A percentile compares a stretch with the other conserved stretches of the same genome.
These are phyloP conservation scores for Calliphora vicina DNA, from an alignment of 1,140 invertebrate species.

Conservation along the genomic window DNA sequence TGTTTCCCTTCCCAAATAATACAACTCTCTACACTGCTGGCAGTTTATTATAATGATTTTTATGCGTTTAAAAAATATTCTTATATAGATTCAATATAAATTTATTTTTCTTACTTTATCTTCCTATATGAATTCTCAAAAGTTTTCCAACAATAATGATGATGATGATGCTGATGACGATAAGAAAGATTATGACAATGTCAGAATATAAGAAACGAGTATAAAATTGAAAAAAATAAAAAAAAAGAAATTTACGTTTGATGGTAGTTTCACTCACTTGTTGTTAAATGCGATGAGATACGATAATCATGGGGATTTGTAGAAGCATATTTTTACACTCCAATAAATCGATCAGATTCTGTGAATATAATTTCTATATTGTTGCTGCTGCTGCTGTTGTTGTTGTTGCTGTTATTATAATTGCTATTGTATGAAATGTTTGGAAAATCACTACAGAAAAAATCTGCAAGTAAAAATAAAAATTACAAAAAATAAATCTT, in stretches of 20 bases:
- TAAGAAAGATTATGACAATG: neutral
- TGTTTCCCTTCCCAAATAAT: too few species aligned
- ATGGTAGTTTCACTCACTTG: too few species aligned
- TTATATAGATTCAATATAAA: neutral
- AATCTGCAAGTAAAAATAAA: too few species aligned
- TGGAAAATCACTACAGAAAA: too few species aligned
- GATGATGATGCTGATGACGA: neutral
- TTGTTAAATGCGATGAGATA: too few species aligned
- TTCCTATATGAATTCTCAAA: neutral
- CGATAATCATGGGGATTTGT: neutral
- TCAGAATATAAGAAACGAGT: too few species aligned
- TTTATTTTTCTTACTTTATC: neutral
- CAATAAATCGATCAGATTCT: slow-evolving; percentile 1
- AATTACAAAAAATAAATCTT: too few species aligned
- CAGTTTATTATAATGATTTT: neutral
- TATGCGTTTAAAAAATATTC: neutral
- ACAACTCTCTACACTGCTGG: neutral
- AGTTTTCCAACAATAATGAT: neutral
- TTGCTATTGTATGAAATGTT: neutral
- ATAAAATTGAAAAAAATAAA: neutral
- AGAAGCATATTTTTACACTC: neutral
- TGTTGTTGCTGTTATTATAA: neutral
- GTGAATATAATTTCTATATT: neutral
- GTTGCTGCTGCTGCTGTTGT: neutral
- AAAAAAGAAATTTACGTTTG: too few species aligned